These are phyloP conservation scores for Picathartes gymnocephalus DNA, from an alignment of 2,113 vertebrate species.

Conservation along the genomic window DNA sequence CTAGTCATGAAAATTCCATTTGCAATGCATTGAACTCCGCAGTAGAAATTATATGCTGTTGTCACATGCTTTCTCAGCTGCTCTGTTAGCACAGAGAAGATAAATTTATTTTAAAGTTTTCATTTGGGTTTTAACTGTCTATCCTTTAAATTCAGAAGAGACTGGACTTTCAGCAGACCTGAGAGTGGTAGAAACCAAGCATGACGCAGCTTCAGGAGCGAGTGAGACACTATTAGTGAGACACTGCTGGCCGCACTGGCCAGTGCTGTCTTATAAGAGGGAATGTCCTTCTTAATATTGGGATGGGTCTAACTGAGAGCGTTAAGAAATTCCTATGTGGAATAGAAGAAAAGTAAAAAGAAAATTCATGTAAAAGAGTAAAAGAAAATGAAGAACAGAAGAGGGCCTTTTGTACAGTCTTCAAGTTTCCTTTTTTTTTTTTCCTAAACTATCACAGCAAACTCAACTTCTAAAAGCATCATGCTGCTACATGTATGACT, in stretches of 20 bases:
- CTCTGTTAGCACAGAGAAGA: background rate
- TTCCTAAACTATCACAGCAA: background rate
- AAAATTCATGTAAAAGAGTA: background rate
- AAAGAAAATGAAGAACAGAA: background rate
- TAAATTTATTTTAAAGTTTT: background rate
- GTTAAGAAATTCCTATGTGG: background rate
- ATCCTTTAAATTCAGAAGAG: background rate
- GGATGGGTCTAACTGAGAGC: background rate
- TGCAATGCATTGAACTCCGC: background rate
- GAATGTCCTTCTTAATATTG: background rate
- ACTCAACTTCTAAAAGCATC: background rate
- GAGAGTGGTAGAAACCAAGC: background rate
- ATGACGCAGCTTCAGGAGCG: background rate
- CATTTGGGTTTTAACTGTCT: background rate
- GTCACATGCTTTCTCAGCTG: background rate
- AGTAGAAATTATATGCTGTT: background rate
- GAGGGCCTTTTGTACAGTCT: background rate
- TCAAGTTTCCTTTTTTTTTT: background rate
- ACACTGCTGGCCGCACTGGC: background rate
- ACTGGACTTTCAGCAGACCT: background rate
- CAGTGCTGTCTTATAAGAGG: background rate
- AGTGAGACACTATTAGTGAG: background rate
- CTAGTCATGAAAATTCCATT: background rate
- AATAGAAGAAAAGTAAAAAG: background rate
- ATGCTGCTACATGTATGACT: background rate